Evolutionary conservation across 2,797 vertebrate species (phyloP), one percentile per base, ranked within the genome.

Genomic region (Alauda arvensis): DNA sequence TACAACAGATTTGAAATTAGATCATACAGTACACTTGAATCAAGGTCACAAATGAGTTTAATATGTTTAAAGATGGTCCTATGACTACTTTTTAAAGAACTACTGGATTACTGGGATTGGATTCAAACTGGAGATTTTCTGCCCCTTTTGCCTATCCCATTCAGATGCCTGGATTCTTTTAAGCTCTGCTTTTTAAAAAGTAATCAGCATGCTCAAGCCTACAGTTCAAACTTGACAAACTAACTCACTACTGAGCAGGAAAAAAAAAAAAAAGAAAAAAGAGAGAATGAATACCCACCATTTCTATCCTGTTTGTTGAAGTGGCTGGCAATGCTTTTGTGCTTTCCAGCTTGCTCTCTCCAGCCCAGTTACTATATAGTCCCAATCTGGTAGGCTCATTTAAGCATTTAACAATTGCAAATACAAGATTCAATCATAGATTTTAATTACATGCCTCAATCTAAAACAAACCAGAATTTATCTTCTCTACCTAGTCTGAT

Each of bases 401-500:
- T 89, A 89, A 90, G 71, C 69, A 46, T 79, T 88, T 92, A 83
- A 82, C 77, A 88, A 90, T 85, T 8, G 4, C 56, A 92, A 85
- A 92, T 75, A 80, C 29, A 62, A 90, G 81, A 95, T 85, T 80
- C 74, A 85, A 91, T 92, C 59, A 84, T 40, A 61, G 65, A 68
- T 88, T 91, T 85, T 92, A 94, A 94, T 92, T 87, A 93, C 48
- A 87, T 12, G 34, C 23, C 77, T 92, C 52, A 60, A 34, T 71
- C 84, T 53, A 90, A 84, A 83, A 77, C 59, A 82, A 91, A 59
- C 59, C 79, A 87, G 82, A 86, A 83, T 93, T 88, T 80, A 76
- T 59, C 62, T 57, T 81, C 84, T 79, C 56, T 79, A 49, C 60
- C 76, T 75, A 21, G 71, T 51, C 69, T 88, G 81, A 94, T 94